These are phyloP conservation scores for Eulemur coronatus DNA, from an alignment of 2,797 vertebrate genomes.

Conservation along the genomic window DNA sequence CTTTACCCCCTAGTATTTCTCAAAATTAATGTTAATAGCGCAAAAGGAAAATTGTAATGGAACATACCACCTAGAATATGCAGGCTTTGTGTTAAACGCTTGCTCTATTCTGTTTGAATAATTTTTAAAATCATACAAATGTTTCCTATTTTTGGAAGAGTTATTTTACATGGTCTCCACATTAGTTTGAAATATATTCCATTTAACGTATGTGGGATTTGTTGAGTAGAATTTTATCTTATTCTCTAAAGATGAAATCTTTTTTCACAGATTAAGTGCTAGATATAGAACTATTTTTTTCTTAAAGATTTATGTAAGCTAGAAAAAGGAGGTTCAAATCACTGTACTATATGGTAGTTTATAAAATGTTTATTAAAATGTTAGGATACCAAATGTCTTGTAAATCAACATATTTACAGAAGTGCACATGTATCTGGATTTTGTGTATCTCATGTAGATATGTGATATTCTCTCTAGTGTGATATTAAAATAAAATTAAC, in stretches of 20 bases:
- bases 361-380: neutral
- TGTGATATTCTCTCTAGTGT: neutral
- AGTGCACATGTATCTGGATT: neutral
- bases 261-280: neutral
- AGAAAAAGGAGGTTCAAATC: neutral
- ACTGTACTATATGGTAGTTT: neutral
- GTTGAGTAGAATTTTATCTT: conserved; percentile 16
- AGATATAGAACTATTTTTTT: neutral
- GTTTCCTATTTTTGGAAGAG: neutral
- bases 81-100: neutral
- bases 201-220: conserved; percentile 10
- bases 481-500: neutral
- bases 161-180: neutral
- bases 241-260: conserved; percentile 16
- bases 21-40: neutral
- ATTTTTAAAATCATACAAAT: neutral
- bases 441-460: neutral
- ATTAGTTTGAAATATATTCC: neutral
- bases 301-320: neutral
- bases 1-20: neutral
- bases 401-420: neutral
- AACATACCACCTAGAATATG: neutral
- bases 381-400: neutral
- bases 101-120: neutral
- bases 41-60: neutral